Base-by-base conservation (phyloP, 2,888 invertebrate genomes). In the Caradrina clavipalpis region DNA sequence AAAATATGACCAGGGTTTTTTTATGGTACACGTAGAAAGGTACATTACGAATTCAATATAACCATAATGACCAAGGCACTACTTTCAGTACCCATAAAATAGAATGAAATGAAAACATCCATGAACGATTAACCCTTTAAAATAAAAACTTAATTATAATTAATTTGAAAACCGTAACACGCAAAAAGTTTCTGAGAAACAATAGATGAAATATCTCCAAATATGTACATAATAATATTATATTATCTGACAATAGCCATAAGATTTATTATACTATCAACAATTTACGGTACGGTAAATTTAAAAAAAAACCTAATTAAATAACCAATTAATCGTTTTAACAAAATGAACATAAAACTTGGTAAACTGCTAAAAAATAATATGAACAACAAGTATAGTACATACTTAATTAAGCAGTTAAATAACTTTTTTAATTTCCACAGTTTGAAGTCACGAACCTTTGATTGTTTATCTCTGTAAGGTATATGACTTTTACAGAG, bases 251-350 rank as follows among this genome's bases (percentile, higher is more conserved):
- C 19, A 21, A 17, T 13, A 35, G 15, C 15, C 45, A 6, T 31
- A 1, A 42, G 13, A 45, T 8, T 35, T 35, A n/a, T 35, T 35
- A 35, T 35, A 35, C 35, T 1, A 35, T 1, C 6, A 47, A 57
- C 15, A 47, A n/a, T 47, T 47, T 47, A 17, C 17, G 7, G 13
- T 35, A 22, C 31, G 26, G 15, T 60, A 26, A 21, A 39, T 49
- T 57, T 8, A n/a, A 47, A 71, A 65, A 26, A 70, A 39, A 70
- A 13, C 0, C 35, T 53, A 39, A 26, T 56, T 39, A 60, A 54
- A 42, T 15, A 39, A 26, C 13, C n/a, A 73, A 63, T 55, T 51
- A 59, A 47, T 55, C 2, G 19, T 50, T 70, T 73, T n/a, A 17
- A 55, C 19, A 11, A n/a, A 31, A 31, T 69, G 3, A 42, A 70